Base-by-base conservation (phyloP, 2,797 vertebrate species). In the Falco columbarius region DNA sequence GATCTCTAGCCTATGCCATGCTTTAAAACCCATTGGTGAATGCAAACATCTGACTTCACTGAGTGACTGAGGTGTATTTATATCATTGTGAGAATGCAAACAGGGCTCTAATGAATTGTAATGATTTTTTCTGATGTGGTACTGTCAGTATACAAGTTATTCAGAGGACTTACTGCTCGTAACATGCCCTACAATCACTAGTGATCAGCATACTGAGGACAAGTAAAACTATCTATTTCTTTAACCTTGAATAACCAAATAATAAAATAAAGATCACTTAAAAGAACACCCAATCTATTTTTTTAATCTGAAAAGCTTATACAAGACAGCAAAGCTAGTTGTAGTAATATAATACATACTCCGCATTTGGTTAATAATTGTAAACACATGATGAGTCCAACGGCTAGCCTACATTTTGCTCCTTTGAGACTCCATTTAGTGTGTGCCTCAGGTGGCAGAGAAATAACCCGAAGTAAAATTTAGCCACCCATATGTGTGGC, bases 381-480 rank as follows among this genome's bases (percentile, higher is more conserved):
- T 56, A 80, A 80, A 88, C 32, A 30, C 19, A 71, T 6, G 14
- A 55, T 71, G 51, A 93, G n/a, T 82, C 82, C 74, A 79, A 95
- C 94, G 26, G 22, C 66, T 76, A 85, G 72, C 34, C 55, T 84
- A 7, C 8, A 27, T 84, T 86, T 91, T 91, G n/a, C 46, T 86
- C 49, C 38, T 56, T 46, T 86, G 40, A 62, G 93, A 68, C 40
- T 81, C 58, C 55, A 38, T 65, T 91, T 40, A 81, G 5, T 46
- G 55, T 42, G 62, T 77, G 20, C 26, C 52, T 83, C 42, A 96
- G 59, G 42, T 56, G 75, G 36, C 62, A 86, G 47, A 89, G 58
- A 80, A 93, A 56, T 63, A 92, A 91, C 26, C 32, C 38, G 62
- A 46, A 94, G 63, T 27, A 81, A 91, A 91, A 81, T 86, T 86